These are phyloP conservation scores for Steinernema hermaphroditum DNA, from an alignment of 2,888 invertebrate genomes.

Conservation along the genomic window DNA sequence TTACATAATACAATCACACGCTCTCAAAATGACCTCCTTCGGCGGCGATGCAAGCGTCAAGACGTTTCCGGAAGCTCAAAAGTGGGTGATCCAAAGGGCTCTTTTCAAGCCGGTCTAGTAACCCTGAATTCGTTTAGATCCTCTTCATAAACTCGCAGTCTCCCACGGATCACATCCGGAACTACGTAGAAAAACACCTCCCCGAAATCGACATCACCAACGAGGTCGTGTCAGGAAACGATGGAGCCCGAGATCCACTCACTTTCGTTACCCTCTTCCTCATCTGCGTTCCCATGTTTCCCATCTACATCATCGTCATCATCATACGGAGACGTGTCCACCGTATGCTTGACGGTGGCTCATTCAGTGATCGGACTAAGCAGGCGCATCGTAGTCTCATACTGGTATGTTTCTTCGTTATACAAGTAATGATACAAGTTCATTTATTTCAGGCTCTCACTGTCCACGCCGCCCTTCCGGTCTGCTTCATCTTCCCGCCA, in stretches of 20 bases:
- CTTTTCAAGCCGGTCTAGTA: too few relatives aligned
- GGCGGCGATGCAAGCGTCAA: too few relatives aligned
- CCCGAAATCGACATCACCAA: slow-evolving; percentile 36
- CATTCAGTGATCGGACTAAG: slow-evolving; percentile 6
- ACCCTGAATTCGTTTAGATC: slow-evolving; percentile 48
- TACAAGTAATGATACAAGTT: too few relatives aligned
- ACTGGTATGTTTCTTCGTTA: background rate
- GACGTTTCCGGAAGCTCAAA: too few relatives aligned
- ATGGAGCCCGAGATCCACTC: slow-evolving; percentile 48
- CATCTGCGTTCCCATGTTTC: slow-evolving; percentile 55
- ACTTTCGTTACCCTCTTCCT: slow-evolving; percentile 50
- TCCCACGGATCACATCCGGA: slow-evolving; percentile 41
- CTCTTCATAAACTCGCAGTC: slow-evolving; percentile 53
- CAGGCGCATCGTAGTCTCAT: slow-evolving; percentile 15
- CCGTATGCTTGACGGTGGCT: background rate
- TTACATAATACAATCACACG: too few relatives aligned
- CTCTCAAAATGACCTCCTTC: too few relatives aligned
- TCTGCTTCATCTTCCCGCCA: slow-evolving; percentile 53
- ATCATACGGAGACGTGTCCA: slow-evolving; percentile 50
- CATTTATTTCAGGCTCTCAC: slow-evolving; percentile 46
- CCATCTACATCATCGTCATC: slow-evolving; percentile 48
- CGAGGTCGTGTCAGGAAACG: slow-evolving; percentile 44
- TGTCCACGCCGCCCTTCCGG: slow-evolving; percentile 51
- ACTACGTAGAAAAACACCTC: slow-evolving; percentile 41
- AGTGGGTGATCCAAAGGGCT: too few relatives aligned